A percentile compares a stretch with the other conserved stretches of the same genome.
Evolutionary conservation across 2,888 invertebrate species (phyloP).

Genomic region (Uloborus plumipes): DNA sequence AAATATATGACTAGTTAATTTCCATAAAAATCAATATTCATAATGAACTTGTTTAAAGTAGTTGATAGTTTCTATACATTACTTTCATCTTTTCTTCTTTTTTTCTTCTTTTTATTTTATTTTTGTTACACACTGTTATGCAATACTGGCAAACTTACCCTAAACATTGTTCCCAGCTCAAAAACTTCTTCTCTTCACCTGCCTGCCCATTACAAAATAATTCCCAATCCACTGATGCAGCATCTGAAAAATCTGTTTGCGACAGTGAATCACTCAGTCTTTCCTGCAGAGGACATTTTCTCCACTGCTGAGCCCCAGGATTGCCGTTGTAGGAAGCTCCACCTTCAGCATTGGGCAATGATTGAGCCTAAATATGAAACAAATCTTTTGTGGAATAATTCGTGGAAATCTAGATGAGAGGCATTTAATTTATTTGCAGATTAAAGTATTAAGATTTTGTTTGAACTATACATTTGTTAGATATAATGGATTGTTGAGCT

Average conservation of each 20-base stretch:
- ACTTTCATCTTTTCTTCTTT: no score
- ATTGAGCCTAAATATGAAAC: neutral
- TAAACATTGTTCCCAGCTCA: slow-evolving; percentile 11
- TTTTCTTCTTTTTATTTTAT: neutral
- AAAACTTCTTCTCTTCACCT: neutral
- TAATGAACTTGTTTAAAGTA: no score
- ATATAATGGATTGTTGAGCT: neutral
- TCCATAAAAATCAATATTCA: no score
- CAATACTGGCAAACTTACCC: slow-evolving; percentile 1
- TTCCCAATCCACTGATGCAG: neutral
- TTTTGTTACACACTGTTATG: neutral
- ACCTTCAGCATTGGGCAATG: neutral
- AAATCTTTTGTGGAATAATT: neutral
- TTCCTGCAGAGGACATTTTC: no score
- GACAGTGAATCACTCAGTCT: no score
- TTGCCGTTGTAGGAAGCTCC: neutral
- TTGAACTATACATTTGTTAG: neutral
- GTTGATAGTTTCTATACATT: no score
- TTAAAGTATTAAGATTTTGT: neutral
- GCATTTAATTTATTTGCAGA: neutral
- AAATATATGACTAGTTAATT: neutral
- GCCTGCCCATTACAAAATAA: neutral
- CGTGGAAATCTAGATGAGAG: neutral
- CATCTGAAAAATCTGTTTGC: neutral
- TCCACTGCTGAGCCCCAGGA: no score